Evolutionary conservation across 2,113 vertebrate species (phyloP), one percentile per base, ranked within the genome.

Genomic region (Phaethon lepturus): DNA sequence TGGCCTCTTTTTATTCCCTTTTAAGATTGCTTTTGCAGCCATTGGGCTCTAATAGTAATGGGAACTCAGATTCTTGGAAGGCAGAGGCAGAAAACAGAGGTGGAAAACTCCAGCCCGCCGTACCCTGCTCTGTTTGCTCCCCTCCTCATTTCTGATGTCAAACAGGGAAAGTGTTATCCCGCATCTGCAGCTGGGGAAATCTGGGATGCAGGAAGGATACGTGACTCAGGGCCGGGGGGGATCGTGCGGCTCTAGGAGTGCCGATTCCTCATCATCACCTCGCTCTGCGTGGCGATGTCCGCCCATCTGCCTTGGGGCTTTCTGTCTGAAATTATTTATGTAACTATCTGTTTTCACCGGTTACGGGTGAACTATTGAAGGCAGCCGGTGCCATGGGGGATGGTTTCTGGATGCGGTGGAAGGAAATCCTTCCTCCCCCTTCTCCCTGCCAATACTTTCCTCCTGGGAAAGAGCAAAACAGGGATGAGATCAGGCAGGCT

Each of bases 381-480:
- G 33, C 1, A 13, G 53, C 44, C 2, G 0, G 42, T 52, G 60
- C 75, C 9, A 7, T 23, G 71, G 52, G 88, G 59, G 40, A 28
- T 20, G 69, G n/a, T 24, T 91, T 55, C 60, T 94, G 87, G 49
- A 44, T 29, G 71, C 3, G 3, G 64, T 45, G 29, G 69, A 68
- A 95, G 96, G 96, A 96, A 96, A 95, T 96, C 90, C 94, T 93
- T 88, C 92, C 91, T 95, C 87, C 90, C 77, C 9, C 50, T 87
- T 91, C 73, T 74, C 91, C 72, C 87, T 95, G 95, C 86, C 85
- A n/a, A 16, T 35, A 7, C 66, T 55, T 94, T 28, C 86, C 94
- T 95, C 86, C 86, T 89, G 91, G 94, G 95, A 96, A 95, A 91
- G 79, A 97, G 94, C 93, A 87, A 76, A 82, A 28, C 3, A 56